Evolutionary conservation across 2,797 vertebrate genomes (phyloP).

Genomic region (Acanthopagrus latus): DNA sequence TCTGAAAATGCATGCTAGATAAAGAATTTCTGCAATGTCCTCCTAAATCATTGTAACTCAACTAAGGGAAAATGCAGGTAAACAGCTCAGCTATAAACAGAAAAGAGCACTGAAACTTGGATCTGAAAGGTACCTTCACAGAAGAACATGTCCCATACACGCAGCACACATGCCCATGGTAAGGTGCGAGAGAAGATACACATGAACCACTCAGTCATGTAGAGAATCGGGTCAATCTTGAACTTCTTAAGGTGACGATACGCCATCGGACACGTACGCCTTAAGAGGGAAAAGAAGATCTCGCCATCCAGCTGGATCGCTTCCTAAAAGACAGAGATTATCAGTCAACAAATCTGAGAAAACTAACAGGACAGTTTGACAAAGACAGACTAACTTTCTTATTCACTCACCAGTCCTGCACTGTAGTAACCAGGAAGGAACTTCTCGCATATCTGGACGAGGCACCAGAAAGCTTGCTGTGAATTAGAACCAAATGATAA

Average conservation of each 20-base stretch:
- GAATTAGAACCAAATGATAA: constrained; percentile 25
- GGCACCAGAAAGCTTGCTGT: constrained; percentile 96
- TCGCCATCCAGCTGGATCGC: constrained; percentile 94
- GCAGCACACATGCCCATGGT: constrained; percentile 91
- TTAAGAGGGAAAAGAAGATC: constrained; percentile 92
- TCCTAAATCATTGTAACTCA: background rate
- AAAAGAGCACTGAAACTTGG: background rate
- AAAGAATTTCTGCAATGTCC: background rate
- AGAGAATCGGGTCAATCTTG: constrained; percentile 93
- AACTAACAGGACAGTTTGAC: background rate
- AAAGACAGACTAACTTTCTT: background rate
- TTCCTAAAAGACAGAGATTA: constrained; percentile 80
- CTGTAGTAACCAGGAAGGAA: constrained; percentile 96
- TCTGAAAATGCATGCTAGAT: background rate
- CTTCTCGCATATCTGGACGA: constrained; percentile 95
- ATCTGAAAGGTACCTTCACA: constrained; percentile 88
- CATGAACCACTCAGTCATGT: constrained; percentile 98
- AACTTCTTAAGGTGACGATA: constrained; percentile 93
- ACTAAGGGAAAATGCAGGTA: background rate
- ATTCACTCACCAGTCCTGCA: constrained; percentile 90
- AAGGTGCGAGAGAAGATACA: constrained; percentile 94
- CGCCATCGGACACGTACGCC: constrained; percentile 89
- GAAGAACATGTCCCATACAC: constrained; percentile 98
- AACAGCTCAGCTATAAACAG: background rate
- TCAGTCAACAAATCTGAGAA: background rate